Conservation (phyloP, 1,140 invertebrate species). For the Calycopis cecrops region DNA sequence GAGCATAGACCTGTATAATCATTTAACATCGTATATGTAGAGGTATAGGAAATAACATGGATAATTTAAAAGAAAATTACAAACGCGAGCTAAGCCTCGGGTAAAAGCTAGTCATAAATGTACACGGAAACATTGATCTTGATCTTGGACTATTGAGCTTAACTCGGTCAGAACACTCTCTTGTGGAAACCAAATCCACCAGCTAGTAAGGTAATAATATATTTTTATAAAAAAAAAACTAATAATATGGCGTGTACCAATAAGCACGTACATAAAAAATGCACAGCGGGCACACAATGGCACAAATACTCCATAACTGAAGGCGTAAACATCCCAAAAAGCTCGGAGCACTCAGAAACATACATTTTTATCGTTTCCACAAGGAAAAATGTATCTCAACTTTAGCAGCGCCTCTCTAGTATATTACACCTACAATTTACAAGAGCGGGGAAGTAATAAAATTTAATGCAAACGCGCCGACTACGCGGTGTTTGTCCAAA, state of each 20-base stretch:
- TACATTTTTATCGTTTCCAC: slow-evolving; percentile 47
- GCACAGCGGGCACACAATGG: background rate
- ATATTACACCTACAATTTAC: slow-evolving; percentile 62
- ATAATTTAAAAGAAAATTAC: too few relatives aligned
- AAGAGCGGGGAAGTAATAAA: slow-evolving; percentile 60
- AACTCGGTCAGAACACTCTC: too few relatives aligned
- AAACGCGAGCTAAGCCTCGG: too few relatives aligned
- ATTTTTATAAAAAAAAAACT: background rate
- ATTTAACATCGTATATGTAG: too few relatives aligned
- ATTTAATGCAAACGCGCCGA: slow-evolving; percentile 61
- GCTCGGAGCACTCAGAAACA: slow-evolving; percentile 24
- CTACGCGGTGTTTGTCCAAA: slow-evolving; percentile 52
- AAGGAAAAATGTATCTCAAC: slow-evolving; percentile 45
- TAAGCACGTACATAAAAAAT: slow-evolving; percentile 3
- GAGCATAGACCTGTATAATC: too few relatives aligned
- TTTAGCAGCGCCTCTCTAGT: slow-evolving; percentile 31
- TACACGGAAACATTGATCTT: too few relatives aligned
- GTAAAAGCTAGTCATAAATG: too few relatives aligned
- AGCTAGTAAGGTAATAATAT: too few relatives aligned
- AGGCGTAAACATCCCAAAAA: slow-evolving; percentile 35
- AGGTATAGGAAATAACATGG: too few relatives aligned
- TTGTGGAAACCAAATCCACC: too few relatives aligned
- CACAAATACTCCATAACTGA: slow-evolving; percentile 5
- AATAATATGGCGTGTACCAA: slow-evolving; percentile 8
- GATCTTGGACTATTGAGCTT: too few relatives aligned